phyloP scores from a whole-genome alignment of 2,113 vertebrate genomes.

The Gopherus evgoodei region DNA sequence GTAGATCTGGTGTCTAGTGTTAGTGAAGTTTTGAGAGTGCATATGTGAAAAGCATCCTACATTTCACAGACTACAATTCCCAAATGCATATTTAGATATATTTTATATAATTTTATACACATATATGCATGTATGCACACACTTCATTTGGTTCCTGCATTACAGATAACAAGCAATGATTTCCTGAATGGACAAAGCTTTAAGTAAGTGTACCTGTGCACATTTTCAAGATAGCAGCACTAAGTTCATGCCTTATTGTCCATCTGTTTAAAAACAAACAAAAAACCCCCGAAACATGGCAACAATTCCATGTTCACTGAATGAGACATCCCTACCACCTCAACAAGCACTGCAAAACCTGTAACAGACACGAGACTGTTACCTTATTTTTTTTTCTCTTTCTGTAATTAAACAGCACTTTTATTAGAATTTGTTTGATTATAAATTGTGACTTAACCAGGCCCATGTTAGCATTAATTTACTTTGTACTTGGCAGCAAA shows the following conservation, averaged over 20 bases:
- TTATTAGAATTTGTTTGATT: slow-evolving; percentile 53
- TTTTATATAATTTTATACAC: slow-evolving; percentile 80
- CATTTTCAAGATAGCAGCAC: slow-evolving; percentile 78
- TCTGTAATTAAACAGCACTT: slow-evolving; percentile 19
- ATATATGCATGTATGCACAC: slow-evolving; percentile 79
- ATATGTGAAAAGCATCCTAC: slow-evolving; percentile 69
- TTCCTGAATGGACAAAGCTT: slow-evolving; percentile 77
- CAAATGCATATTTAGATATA: slow-evolving; percentile 80
- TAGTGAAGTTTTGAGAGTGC: slow-evolving; percentile 66
- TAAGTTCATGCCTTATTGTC: slow-evolving; percentile 74
- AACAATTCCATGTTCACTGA: slow-evolving; percentile 59
- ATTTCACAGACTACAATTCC: slow-evolving; percentile 77
- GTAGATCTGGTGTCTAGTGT: slow-evolving; percentile 54
- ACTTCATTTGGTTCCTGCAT: slow-evolving; percentile 82
- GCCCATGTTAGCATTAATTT: slow-evolving; percentile 65
- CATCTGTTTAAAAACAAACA: slow-evolving; percentile 37
- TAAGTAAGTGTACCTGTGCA: slow-evolving; percentile 80
- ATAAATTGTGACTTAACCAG: slow-evolving; percentile 43
- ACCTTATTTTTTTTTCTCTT: not conserved
- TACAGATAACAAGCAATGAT: slow-evolving; percentile 76
- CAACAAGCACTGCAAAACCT: slow-evolving; percentile 54
- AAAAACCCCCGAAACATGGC: slow-evolving; percentile 41
- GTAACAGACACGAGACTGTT: slow-evolving; percentile 17
- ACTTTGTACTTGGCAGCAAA: slow-evolving; percentile 69
- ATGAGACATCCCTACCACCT: slow-evolving; percentile 47